Conservation (phyloP, 30 jellyfish, hydroid and myxozoan species). For the Sanderia malayensis region DNA sequence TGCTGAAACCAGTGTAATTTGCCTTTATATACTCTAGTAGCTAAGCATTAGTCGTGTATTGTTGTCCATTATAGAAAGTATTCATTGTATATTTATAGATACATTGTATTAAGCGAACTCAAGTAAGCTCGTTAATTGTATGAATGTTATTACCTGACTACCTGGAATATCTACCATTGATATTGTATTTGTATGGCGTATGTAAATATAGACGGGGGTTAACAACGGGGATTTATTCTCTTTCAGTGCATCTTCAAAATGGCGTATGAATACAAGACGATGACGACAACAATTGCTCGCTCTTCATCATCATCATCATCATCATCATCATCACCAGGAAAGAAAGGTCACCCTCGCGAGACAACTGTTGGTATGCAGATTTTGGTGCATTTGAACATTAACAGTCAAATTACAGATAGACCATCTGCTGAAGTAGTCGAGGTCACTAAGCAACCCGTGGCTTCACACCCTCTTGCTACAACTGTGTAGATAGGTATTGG, state of each 20-base stretch:
- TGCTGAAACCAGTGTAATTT: too few species aligned
- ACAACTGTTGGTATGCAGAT: slow-evolving; percentile 50
- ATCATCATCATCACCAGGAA: slow-evolving; percentile 12
- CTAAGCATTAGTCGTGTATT: too few species aligned
- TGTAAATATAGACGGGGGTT: too few species aligned
- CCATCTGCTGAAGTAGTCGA: background rate
- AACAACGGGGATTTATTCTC: too few species aligned
- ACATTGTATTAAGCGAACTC: background rate
- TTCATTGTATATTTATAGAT: background rate
- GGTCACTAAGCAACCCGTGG: background rate
- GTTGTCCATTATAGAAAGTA: background rate
- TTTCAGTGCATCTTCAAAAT: slow-evolving; percentile 66
- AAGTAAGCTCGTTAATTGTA: background rate
- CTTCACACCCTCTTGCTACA: background rate
- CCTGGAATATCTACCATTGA: too few species aligned
- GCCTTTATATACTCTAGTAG: too few species aligned
- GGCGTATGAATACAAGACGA: slow-evolving; percentile 70
- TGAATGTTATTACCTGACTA: background rate
- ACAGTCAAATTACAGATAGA: background rate
- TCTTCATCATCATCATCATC: slow-evolving; percentile 16
- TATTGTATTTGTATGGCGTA: too few species aligned
- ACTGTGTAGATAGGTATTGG: too few species aligned
- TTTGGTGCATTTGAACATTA: slow-evolving; percentile 32
- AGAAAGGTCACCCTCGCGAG: slow-evolving; percentile 30
- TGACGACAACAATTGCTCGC: slow-evolving; percentile 56